Conservation (phyloP, 2,113 vertebrate species). For the Protomyctophum bolini region DNA sequence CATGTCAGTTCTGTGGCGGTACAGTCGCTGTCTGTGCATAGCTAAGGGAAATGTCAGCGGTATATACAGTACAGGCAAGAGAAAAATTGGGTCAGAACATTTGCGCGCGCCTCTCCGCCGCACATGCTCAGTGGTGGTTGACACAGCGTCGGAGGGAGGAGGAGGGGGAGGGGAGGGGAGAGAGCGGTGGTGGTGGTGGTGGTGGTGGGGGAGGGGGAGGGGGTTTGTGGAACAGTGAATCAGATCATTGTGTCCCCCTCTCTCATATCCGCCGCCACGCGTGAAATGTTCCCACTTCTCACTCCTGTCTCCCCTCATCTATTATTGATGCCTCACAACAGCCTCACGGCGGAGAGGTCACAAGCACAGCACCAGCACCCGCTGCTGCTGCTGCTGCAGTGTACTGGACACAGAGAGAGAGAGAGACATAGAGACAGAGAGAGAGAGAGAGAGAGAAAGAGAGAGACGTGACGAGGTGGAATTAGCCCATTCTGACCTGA, state of each 20-base stretch:
- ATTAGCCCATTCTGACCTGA: too few relatives aligned
- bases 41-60: constrained; percentile 78
- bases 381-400: constrained; percentile 36
- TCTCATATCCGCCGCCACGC: constrained; percentile 55
- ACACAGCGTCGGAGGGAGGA: constrained; percentile 37
- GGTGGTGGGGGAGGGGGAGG: too few relatives aligned
- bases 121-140: constrained; percentile 67
- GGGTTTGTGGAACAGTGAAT: constrained; percentile 36
- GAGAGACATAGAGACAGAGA: background rate
- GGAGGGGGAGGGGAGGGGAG: too few relatives aligned
- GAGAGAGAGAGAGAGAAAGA: background rate
- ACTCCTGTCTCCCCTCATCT: constrained; percentile 71
- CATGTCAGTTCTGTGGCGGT: constrained; percentile 75
- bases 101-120: constrained; percentile 51
- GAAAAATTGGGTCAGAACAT: constrained; percentile 74
- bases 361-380: background rate
- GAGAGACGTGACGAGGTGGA: background rate
- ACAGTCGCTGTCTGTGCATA: constrained; percentile 74
- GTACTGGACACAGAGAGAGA: constrained; percentile 27
- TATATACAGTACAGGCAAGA: constrained; percentile 27
- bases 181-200: too few relatives aligned
- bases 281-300: constrained; percentile 68
- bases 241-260: constrained; percentile 60
- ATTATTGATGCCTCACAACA: constrained; percentile 72
- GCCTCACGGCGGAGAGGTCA: constrained; percentile 35